Evolutionary conservation across 2,113 vertebrate species (phyloP), one percentile per base, ranked within the genome.

Genomic region (Vulpes lagopus): DNA sequence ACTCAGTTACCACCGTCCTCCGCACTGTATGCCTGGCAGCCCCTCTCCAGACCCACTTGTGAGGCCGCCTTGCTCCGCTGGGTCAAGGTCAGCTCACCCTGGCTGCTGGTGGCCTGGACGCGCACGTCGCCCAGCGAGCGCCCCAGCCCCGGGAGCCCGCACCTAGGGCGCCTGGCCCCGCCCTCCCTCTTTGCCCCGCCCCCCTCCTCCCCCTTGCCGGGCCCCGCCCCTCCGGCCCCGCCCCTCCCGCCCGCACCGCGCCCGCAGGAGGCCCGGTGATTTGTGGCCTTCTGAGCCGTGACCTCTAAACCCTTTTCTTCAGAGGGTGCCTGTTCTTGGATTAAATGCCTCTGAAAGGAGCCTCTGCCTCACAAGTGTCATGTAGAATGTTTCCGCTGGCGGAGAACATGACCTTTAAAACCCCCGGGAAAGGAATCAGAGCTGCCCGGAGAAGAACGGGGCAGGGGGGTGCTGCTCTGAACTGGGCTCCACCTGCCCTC

Each of bases 341-440:
- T 96, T 97, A 91, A 96, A 76, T 55, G 97, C 82, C 84, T 89
- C 59, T n/a, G 64, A 84, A 84, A 92, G 74, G 94, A 94, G 92
- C 65, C 95, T 87, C 35, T 69, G 82, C 81, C 74, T 92, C 83
- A 76, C 55, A 83, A 94, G 88, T 76, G 74, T 94, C 88, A 8
- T 83, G 93, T 67, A 80, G 93, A 86, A 57, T 74, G 94, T 95
- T 98, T 93, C 93, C 53, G 49, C 85, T 81, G 95, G 88, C 74
- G 89, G 97, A 92, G 95, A 97, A 93, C 92, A 43, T 95, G 97
- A 97, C 97, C 97, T 98, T 98, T 97, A 96, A 98, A 97, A 65
- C 91, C 92, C 89, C 55, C 38, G 49, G 78, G 27, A 74, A 43
- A 94, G 89, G 95, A 83, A 60, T 89, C 55, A 2, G 79, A 60